Evolutionary conservation across 53 echinoderm and acorn worm species (phyloP), one percentile per base, ranked within the genome.

Genomic region (Antedon mediterranea): DNA sequence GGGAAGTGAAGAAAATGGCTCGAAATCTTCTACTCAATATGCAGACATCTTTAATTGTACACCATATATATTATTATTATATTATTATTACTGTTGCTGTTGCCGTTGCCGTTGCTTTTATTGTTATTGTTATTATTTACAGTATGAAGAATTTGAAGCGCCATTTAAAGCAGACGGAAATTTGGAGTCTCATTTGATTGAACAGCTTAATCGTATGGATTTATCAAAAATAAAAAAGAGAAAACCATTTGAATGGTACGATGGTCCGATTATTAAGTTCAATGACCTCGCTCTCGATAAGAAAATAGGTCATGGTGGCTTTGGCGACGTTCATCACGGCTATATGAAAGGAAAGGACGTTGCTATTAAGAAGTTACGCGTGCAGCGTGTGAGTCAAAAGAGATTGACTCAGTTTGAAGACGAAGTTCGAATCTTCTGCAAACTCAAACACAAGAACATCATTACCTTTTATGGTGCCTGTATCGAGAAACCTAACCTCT

Each of bases 241-340:
- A 26, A 30, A 33, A 11, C 43, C 30, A 2, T 71, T 79, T 32
- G 77, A 82, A 34, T 57, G 57, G 57, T 82, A 82, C 71, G 86
- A 86, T 32, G 83, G 83, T 14, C 71, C 75, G 34, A 34, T 71
- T 43, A 79, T 82, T 34, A 73, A 30, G 34, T 83, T 75, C 32
- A 71, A 79, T 26, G 83, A 86, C 43, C 78, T 86, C 6, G 29
- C 83, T 30, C 76, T 87, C 31, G 28, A 70, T 34, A 4, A 76
- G 31, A 87, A 83, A 43, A 87, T 87, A n/a, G 87, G 87, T 0
- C 79, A 87, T 6, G 87, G 87, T 23, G 79, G 83, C n/a, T 87
- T 87, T 76, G 87, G 87, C 31, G 87, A 87, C 18, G 87, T 87
- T 14, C 57, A 79, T 74, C 79, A 79, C 32, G 83, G 73, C 0